Evolutionary conservation across 2,888 invertebrate species (phyloP).

Genomic region (Eilema griseolum): DNA sequence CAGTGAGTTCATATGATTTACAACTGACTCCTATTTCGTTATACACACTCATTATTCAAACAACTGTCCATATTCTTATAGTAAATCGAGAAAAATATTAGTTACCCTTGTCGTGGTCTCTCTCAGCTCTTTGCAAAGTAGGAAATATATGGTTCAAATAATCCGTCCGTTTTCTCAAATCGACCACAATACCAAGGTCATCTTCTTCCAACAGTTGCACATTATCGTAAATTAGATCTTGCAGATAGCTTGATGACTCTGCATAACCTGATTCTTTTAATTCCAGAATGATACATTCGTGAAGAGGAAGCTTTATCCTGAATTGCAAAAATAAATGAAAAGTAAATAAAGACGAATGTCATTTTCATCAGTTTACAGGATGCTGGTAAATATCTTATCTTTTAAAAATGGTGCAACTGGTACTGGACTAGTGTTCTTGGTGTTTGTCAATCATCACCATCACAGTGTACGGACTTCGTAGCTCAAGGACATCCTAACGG

Average conservation of each 20-base stretch:
- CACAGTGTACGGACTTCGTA: too few relatives aligned
- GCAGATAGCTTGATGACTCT: conserved; percentile 82
- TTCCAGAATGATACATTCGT: conserved; percentile 86
- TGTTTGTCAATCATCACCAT: too few relatives aligned
- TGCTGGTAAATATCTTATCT: too few relatives aligned
- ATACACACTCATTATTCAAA: not conserved
- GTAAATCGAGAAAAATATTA: not conserved
- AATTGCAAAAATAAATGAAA: conserved; percentile 17
- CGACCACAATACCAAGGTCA: conserved; percentile 83
- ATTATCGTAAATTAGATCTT: conserved; percentile 86
- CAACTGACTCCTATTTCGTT: too few relatives aligned
- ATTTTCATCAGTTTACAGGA: not conserved
- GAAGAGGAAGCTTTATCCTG: conserved; percentile 83
- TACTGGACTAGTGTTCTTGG: not conserved
- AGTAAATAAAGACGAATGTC: conserved; percentile 19
- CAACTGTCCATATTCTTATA: not conserved
- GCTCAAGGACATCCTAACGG: too few relatives aligned
- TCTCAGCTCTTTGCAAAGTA: conserved; percentile 73
- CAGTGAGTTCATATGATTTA: not conserved
- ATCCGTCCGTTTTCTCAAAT: conserved; percentile 69
- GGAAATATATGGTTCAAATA: conserved; percentile 71
- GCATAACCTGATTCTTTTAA: conserved; percentile 81
- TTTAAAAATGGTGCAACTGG: too few relatives aligned
- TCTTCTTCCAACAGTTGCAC: conserved; percentile 78
- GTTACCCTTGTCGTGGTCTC: conserved; percentile 70